Evolutionary conservation across 2,113 vertebrate species (phyloP).

Genomic region (Solea senegalensis): DNA sequence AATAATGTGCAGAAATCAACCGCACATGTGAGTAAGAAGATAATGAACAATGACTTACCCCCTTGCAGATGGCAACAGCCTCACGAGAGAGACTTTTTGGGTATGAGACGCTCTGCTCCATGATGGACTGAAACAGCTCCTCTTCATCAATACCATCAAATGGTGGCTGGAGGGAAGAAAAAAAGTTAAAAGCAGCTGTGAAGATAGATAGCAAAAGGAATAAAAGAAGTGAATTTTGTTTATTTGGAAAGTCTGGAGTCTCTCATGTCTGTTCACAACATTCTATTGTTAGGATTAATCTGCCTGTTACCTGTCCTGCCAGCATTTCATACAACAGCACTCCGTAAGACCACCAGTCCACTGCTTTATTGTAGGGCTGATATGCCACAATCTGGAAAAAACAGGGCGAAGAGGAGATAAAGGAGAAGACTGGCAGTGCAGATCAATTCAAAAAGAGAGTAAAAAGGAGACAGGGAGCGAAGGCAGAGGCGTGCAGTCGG

Average conservation of each 20-base stretch:
- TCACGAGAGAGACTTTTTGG: slow-evolving; percentile 90
- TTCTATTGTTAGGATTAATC: slow-evolving; percentile 21
- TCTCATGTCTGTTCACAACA: too few species aligned
- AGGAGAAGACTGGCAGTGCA: slow-evolving; percentile 16
- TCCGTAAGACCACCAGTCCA: slow-evolving; percentile 95
- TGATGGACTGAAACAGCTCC: slow-evolving; percentile 92
- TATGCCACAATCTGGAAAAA: slow-evolving; percentile 89
- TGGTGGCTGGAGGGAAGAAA: slow-evolving; percentile 80
- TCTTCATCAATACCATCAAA: slow-evolving; percentile 93
- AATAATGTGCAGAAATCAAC: too few species aligned
- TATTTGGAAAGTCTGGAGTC: too few species aligned
- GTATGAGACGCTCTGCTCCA: slow-evolving; percentile 91
- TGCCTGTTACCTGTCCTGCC: slow-evolving; percentile 86
- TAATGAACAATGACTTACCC: slow-evolving; percentile 76
- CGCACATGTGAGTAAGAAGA: neutral
- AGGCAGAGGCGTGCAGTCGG: slow-evolving; percentile 8
- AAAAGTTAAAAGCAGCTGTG: slow-evolving; percentile 1
- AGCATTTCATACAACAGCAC: slow-evolving; percentile 94
- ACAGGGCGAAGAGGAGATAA: slow-evolving; percentile 20
- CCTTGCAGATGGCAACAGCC: slow-evolving; percentile 91
- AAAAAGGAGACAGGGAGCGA: slow-evolving; percentile 4
- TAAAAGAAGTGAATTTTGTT: too few species aligned
- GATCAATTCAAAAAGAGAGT: slow-evolving; percentile 22
- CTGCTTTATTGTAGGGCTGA: slow-evolving; percentile 89
- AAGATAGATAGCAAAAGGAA: slow-evolving; percentile 1